Conservation (phyloP, 1,140 invertebrate genomes). For the Pectinophora gossypiella region DNA sequence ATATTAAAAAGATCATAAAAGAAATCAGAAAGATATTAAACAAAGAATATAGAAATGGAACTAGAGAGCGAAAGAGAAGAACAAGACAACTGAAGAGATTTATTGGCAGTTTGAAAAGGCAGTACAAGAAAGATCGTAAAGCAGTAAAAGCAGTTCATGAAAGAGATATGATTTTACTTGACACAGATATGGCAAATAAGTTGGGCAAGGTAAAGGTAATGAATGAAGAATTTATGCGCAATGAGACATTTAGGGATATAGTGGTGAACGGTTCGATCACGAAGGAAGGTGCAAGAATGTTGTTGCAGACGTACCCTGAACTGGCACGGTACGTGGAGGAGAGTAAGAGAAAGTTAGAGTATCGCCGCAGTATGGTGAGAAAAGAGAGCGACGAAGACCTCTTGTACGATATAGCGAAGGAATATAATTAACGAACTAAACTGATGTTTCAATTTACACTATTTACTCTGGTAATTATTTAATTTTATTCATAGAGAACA, state of each 20-base stretch:
- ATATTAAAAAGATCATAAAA: conserved; percentile 44
- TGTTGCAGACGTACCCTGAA: conserved; percentile 44
- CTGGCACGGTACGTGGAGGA: conserved; percentile 11
- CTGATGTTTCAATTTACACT: too few species aligned
- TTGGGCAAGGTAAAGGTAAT: conserved; percentile 36
- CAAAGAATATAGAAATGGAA: conserved; percentile 44
- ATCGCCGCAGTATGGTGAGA: too few species aligned
- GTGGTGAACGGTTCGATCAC: conserved; percentile 43
- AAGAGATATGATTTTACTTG: conserved; percentile 39
- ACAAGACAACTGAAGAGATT: conserved; percentile 55
- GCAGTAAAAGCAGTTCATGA: conserved; percentile 46
- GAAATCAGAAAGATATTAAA: conserved; percentile 51
- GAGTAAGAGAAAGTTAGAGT: too few species aligned
- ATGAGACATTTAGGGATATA: conserved; percentile 48
- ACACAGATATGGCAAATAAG: conserved; percentile 30
- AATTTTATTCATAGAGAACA: too few species aligned
- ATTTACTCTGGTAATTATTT: too few species aligned
- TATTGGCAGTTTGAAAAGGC: conserved; percentile 44
- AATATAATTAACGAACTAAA: too few species aligned
- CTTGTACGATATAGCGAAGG: too few species aligned
- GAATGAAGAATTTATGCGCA: conserved; percentile 41
- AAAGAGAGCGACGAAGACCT: conserved; percentile 8
- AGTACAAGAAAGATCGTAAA: conserved; percentile 46
- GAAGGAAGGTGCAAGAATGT: conserved; percentile 25
- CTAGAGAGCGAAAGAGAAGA: conserved; percentile 41